Percentiles rank a stretch among this genome's conserved stretches.
These are phyloP conservation scores for Itoplectis maculator DNA, from an alignment of 2,888 invertebrate genomes.

Conservation along the genomic window DNA sequence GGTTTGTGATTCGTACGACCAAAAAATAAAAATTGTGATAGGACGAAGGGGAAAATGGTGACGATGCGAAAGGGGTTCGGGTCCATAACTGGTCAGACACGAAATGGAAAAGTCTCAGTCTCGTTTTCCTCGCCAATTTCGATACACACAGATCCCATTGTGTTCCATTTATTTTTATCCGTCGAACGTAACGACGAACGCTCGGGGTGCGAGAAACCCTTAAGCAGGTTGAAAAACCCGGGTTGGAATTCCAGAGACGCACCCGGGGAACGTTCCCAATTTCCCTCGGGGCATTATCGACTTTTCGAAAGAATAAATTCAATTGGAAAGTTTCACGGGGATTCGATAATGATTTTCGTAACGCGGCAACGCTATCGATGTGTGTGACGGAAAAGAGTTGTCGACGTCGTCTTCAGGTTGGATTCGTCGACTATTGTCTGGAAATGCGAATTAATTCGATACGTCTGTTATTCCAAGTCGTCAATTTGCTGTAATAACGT, in stretches of 20 bases:
- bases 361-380: background rate
- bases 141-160: conserved; percentile 47
- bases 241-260: conserved; percentile 33
- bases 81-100: conserved; percentile 52
- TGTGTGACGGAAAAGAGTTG: background rate
- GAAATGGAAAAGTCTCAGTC: conserved; percentile 53
- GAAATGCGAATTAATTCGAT: background rate
- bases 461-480: background rate
- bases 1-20: background rate
- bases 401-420: background rate
- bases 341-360: conserved; percentile 15
- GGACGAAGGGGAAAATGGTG: background rate
- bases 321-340: conserved; percentile 6
- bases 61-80: conserved; percentile 40
- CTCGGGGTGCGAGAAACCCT: conserved; percentile 23
- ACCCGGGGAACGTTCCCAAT: conserved; percentile 54
- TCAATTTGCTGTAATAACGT: background rate
- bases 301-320: conserved; percentile 60
- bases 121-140: conserved; percentile 49
- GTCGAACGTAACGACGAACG: conserved; percentile 42
- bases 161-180: conserved; percentile 48
- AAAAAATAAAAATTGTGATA: background rate
- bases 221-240: conserved; percentile 33
- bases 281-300: conserved; percentile 62
- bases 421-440: too few species aligned